Evolutionary conservation across 2,797 vertebrate genomes (phyloP).

Genomic region (Gymnothorax javanicus): DNA sequence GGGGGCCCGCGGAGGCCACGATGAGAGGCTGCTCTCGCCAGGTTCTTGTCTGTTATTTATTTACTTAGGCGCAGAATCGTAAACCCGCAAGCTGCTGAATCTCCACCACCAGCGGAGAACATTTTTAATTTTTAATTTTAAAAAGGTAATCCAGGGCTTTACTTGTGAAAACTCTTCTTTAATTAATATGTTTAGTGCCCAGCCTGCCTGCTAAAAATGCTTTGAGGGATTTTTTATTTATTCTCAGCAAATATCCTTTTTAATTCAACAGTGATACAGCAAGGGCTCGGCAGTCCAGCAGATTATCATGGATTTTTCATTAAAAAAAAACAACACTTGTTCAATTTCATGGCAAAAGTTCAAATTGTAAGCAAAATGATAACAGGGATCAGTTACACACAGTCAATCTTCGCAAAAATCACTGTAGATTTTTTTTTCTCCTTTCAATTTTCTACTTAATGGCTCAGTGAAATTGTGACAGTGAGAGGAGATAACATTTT

Average conservation of each 20-base stretch:
- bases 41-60: neutral
- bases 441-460: neutral
- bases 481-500: neutral
- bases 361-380: neutral
- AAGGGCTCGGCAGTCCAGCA: neutral
- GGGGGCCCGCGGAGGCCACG: neutral
- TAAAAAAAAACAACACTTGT: neutral
- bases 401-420: neutral
- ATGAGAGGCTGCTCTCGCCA: neutral
- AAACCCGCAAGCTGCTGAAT: neutral
- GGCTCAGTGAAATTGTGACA: neutral
- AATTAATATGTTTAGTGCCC: neutral
- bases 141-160: slow-evolving; percentile 9
- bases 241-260: neutral
- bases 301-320: neutral
- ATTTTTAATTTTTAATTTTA: neutral
- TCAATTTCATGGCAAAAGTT: neutral
- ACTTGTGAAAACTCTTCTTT: neutral
- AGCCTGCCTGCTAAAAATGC: neutral
- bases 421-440: neutral
- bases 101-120: neutral
- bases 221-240: neutral
- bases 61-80: neutral
- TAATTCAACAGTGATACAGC: neutral
- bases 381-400: neutral